Percentiles rank a stretch among this genome's conserved stretches.
Conservation (phyloP, 2,797 vertebrate genomes). For the Monodelphis domestica region DNA sequence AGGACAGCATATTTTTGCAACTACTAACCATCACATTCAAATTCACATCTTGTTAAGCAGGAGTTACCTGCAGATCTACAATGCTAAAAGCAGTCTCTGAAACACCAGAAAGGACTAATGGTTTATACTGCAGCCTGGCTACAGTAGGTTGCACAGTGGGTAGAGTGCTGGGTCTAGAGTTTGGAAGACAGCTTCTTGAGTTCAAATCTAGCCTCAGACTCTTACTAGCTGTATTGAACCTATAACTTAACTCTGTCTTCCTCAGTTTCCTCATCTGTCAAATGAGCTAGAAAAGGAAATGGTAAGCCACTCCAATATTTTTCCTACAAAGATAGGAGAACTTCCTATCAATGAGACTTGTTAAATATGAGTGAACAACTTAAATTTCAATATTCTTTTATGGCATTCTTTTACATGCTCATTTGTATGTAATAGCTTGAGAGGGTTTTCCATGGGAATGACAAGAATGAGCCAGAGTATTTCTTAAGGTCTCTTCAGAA, state of each 20-base stretch:
- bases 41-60: not conserved
- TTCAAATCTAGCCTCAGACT: too few relatives aligned
- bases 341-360: not conserved
- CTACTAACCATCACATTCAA: not conserved
- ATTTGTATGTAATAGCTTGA: not conserved
- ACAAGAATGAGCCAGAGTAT: not conserved
- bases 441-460: not conserved
- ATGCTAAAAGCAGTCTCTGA: too few relatives aligned
- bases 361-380: not conserved
- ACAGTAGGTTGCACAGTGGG: too few relatives aligned
- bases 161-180: too few relatives aligned
- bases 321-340: too few relatives aligned
- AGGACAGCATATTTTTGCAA: not conserved
- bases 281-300: too few relatives aligned
- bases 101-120: not conserved
- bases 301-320: too few relatives aligned
- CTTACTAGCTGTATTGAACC: too few relatives aligned
- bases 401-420: not conserved
- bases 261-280: too few relatives aligned
- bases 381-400: not conserved
- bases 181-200: too few relatives aligned
- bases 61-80: not conserved
- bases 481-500: not conserved
- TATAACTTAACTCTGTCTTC: too few relatives aligned
- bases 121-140: not conserved